A percentile compares a stretch with the other conserved stretches of the same genome.
Conservation (phyloP, 2,888 invertebrate species). For the Plebejus anna region DNA sequence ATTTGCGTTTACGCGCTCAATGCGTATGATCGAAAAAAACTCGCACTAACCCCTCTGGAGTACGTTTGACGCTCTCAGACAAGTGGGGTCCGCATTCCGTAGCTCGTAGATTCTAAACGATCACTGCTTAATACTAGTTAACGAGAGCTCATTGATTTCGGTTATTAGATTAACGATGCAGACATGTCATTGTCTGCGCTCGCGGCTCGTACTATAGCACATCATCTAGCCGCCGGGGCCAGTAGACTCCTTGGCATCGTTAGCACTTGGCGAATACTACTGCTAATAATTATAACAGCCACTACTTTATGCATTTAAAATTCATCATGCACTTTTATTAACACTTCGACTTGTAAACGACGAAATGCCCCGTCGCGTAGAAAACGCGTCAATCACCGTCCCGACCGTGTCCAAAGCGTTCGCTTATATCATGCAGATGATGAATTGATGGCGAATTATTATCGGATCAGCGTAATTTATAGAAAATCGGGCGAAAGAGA, state of each 20-base stretch:
- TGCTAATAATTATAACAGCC: not conserved
- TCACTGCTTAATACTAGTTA: not conserved
- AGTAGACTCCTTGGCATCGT: not conserved
- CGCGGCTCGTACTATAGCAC: not conserved
- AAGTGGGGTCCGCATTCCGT: not conserved
- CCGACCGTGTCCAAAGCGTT: not conserved
- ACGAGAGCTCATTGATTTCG: not conserved
- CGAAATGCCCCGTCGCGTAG: not conserved
- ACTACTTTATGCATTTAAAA: not conserved
- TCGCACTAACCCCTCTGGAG: too few species aligned
- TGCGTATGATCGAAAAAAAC: too few species aligned
- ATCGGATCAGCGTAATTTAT: not conserved
- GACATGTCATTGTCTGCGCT: not conserved
- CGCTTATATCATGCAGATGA: constrained; percentile 16
- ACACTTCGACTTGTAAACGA: not conserved
- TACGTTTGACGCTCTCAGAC: not conserved
- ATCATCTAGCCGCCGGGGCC: not conserved
- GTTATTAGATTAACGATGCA: not conserved
- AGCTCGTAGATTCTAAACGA: not conserved
- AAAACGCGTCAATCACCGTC: not conserved
- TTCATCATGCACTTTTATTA: not conserved
- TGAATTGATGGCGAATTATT: constrained; percentile 16
- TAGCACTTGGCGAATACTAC: too few species aligned
- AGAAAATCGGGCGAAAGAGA: constrained; percentile 24
- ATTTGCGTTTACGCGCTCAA: too few species aligned